Evolutionary conservation across 1,140 invertebrate species (phyloP), one percentile per base, ranked within the genome.

Genomic region (Leucophenga varia): DNA sequence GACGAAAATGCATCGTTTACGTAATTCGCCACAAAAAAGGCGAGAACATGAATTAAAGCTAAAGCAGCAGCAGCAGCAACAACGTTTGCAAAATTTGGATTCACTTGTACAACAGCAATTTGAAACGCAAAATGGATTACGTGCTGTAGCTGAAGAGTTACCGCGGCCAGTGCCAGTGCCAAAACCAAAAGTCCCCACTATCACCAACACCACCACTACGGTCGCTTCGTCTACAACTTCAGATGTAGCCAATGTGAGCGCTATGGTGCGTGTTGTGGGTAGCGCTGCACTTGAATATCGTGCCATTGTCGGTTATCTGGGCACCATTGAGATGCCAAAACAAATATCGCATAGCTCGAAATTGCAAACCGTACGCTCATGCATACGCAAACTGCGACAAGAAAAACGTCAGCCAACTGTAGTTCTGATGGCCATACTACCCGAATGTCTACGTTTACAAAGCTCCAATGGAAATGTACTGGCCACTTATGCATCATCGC

Each of bases 261-360:
- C 75, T 19, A 72, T 73, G 63, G 63, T 75, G 3, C 48, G 59
- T 12, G 56, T 67, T 16, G 52, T 49, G 28, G 50, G 77, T 41
- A 80, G 81, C 36, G 81, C 82, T 37, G 80, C 82, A 28, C 78
- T 89, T 18, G 86, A 92, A 44, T 90, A 90, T 59, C 83, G 88
- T 50, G 90, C 89, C 1, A 84, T 97, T 12, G 91, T 97, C 3
- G 93, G 94, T 0, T 97, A 97, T 75, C 80, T 97, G 37, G 94
- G 95, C 3, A 95, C 93, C 1, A 95, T 97, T 39, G 94, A 97
- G 77, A 95, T 95, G 80, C 93, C 93, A 0, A 88, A 89, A 72
- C 89, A 93, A 63, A 78, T 89, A 31, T 84, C 87, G 40, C 82
- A 89, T 0, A 86, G 84, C 37, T 86, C 86, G 6, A 85, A 88